Conservation (phyloP, 2,113 vertebrate genomes). For the Marmota flaviventris region DNA sequence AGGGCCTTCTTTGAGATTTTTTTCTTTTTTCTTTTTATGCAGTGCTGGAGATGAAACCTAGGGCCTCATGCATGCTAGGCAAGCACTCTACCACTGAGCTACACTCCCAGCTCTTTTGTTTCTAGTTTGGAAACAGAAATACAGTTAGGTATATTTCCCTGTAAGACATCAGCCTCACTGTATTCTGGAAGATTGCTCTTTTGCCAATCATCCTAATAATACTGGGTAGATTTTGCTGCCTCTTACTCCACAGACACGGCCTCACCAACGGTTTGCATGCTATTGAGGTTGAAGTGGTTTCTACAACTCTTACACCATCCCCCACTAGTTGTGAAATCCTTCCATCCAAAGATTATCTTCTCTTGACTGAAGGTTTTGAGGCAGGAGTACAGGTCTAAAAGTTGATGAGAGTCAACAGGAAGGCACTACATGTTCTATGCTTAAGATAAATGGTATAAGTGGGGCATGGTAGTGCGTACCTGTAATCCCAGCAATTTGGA, state of each 20-base stretch:
- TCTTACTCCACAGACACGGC: background rate
- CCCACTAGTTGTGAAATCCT: conserved; percentile 51
- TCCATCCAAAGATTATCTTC: background rate
- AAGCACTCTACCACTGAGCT: too few species aligned
- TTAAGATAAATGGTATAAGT: too few species aligned
- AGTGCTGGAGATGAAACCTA: too few species aligned
- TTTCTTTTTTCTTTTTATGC: too few species aligned
- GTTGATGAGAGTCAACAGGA: too few species aligned
- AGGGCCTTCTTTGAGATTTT: background rate
- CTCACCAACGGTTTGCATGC: background rate
- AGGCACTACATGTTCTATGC: too few species aligned
- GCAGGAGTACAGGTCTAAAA: too few species aligned
- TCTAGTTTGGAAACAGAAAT: conserved; percentile 36
- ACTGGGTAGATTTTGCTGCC: background rate
- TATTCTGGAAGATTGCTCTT: background rate
- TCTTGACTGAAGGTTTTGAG: background rate
- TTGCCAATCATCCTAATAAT: background rate
- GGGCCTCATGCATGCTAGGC: too few species aligned
- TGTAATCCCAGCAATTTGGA: too few species aligned
- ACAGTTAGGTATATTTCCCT: background rate
- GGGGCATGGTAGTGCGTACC: too few species aligned
- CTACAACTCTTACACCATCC: background rate
- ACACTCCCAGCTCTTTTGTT: background rate
- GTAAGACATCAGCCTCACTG: background rate
- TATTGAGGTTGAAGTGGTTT: conserved; percentile 43